These are phyloP conservation scores for Tragelaphus eurycerus DNA, from an alignment of 2,797 vertebrate species.

Conservation along the genomic window DNA sequence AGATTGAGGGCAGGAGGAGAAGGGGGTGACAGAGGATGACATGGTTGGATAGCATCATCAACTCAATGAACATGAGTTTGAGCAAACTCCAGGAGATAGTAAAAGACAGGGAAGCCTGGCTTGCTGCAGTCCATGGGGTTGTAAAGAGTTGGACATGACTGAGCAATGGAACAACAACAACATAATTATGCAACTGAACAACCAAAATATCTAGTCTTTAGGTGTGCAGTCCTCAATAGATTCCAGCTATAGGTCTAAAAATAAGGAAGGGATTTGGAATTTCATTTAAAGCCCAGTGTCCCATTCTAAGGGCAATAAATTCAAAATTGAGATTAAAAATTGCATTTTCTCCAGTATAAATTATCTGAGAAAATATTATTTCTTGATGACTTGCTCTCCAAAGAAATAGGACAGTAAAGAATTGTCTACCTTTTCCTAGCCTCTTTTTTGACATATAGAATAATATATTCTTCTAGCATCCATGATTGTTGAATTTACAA, in stretches of 20 bases:
- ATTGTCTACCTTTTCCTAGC: neutral
- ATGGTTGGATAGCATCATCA: too few species aligned
- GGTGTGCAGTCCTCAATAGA: neutral
- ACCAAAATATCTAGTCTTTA: neutral
- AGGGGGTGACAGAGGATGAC: too few species aligned
- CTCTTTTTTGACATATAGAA: neutral
- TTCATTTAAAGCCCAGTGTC: neutral
- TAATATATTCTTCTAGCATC: neutral
- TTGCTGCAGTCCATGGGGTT: too few species aligned
- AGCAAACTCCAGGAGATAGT: too few species aligned
- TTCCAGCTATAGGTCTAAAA: neutral
- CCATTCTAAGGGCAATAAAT: neutral
- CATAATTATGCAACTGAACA: neutral
- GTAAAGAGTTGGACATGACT: too few species aligned
- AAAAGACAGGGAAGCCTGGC: too few species aligned
- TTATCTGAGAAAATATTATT: neutral
- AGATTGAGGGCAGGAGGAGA: too few species aligned
- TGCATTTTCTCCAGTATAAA: neutral
- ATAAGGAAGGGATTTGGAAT: neutral
- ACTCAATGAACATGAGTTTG: too few species aligned
- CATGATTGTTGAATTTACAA: neutral
- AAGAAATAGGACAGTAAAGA: neutral
- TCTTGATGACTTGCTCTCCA: neutral
- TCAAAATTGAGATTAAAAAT: constrained; percentile 23
- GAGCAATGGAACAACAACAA: neutral